Evolutionary conservation across 1,140 invertebrate species (phyloP).

Genomic region (Nephila pilipes): DNA sequence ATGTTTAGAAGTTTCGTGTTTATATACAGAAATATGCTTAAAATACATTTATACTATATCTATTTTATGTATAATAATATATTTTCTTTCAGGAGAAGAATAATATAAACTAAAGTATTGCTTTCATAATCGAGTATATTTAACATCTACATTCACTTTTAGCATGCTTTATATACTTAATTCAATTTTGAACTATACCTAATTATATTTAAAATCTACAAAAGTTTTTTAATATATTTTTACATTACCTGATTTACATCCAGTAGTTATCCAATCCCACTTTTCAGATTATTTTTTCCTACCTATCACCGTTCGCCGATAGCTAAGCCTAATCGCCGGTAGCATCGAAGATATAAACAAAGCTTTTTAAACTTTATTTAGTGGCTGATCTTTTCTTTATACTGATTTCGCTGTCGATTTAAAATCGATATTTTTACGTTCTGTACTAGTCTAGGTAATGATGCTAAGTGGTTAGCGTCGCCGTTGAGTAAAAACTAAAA

Average conservation of each 20-base stretch:
- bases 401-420: neutral
- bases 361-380: neutral
- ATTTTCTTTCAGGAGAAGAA: too few species aligned
- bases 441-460: neutral
- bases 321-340: conserved; percentile 58
- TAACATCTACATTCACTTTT: too few species aligned
- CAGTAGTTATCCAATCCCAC: neutral
- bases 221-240: neutral
- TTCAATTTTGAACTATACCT: too few species aligned
- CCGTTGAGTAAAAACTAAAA: too few species aligned
- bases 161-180: too few species aligned
- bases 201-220: neutral
- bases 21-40: too few species aligned
- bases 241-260: conserved; percentile 12
- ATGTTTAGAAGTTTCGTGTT: too few species aligned
- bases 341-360: neutral
- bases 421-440: neutral
- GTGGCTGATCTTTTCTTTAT: neutral
- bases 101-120: too few species aligned
- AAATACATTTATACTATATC: too few species aligned
- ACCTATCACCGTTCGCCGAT: conserved; percentile 9
- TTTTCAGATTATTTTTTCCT: neutral
- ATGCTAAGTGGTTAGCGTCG: neutral
- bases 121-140: too few species aligned
- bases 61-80: too few species aligned